Evolutionary conservation across 2,888 invertebrate genomes (phyloP).

Genomic region (Cephus spinipes): DNA sequence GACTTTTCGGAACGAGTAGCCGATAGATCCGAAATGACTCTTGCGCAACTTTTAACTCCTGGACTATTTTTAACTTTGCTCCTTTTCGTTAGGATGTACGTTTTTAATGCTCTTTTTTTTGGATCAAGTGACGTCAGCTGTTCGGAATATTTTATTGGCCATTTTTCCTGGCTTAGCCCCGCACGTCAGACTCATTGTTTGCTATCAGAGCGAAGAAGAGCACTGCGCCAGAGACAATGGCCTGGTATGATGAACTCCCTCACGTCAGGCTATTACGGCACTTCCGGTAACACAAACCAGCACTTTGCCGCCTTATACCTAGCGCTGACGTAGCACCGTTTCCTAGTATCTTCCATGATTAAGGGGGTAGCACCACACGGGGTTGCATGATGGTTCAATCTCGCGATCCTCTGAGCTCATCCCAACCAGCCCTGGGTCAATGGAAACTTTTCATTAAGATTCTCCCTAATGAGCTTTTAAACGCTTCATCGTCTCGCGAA

Average conservation of each 20-base stretch:
- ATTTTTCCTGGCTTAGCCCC: neutral
- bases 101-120: neutral
- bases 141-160: neutral
- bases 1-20: neutral
- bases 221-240: slow-evolving; percentile 18
- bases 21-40: neutral
- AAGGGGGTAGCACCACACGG: slow-evolving; percentile 22
- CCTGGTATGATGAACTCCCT: slow-evolving; percentile 22
- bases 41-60: neutral
- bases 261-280: slow-evolving; percentile 49
- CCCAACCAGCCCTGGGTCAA: slow-evolving; percentile 23
- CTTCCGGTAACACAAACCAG: slow-evolving; percentile 64
- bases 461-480: slow-evolving; percentile 31
- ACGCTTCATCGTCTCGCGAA: slow-evolving; percentile 30
- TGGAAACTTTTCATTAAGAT: slow-evolving; percentile 35
- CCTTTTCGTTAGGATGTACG: neutral
- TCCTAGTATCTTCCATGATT: slow-evolving; percentile 35
- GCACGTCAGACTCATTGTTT: slow-evolving; percentile 6
- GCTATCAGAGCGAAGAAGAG: slow-evolving; percentile 2
- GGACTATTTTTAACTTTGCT: neutral
- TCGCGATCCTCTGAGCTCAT: slow-evolving; percentile 6
- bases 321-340: slow-evolving; percentile 45
- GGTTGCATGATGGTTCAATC: neutral
- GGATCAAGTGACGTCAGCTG: neutral
- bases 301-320: slow-evolving; percentile 50